Evolutionary conservation across 2,888 invertebrate genomes (phyloP).

Genomic region (Campopleginae sp.): DNA sequence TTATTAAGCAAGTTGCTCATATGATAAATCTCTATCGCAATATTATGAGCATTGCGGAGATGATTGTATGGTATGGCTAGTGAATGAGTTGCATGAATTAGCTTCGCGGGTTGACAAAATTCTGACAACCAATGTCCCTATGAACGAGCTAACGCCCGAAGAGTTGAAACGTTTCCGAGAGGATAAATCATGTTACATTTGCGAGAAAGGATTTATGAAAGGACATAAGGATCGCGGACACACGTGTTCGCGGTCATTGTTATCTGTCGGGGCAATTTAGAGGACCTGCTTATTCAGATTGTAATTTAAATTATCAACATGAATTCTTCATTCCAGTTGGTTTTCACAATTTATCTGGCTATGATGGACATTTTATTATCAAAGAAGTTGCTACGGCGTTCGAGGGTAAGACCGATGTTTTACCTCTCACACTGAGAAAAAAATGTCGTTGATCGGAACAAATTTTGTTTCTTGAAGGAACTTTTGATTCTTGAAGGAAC

Average conservation of each 20-base stretch:
- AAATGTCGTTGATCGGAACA: slow-evolving; percentile 17
- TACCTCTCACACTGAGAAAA: slow-evolving; percentile 52
- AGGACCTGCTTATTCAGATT: background rate
- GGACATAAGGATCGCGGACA: too few relatives aligned
- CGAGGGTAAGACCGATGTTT: slow-evolving; percentile 59
- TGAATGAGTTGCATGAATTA: background rate
- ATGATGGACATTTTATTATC: slow-evolving; percentile 74
- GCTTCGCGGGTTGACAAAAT: background rate
- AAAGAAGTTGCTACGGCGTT: slow-evolving; percentile 58
- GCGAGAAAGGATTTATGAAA: background rate
- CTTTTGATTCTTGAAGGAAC: slow-evolving; percentile 1
- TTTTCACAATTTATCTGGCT: slow-evolving; percentile 40
- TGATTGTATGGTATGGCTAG: background rate
- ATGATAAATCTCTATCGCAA: background rate
- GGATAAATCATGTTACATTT: background rate
- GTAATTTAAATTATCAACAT: slow-evolving; percentile 38
- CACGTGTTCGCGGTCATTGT: background rate
- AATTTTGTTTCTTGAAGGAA: slow-evolving; percentile 26
- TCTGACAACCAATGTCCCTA: background rate
- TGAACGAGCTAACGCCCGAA: background rate
- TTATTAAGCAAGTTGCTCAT: background rate
- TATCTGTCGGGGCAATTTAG: background rate
- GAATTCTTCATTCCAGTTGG: slow-evolving; percentile 6
- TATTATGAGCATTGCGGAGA: background rate
- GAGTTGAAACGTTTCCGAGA: background rate